Conservation (phyloP, 2,888 invertebrate genomes). For the Dilophus febrilis region DNA sequence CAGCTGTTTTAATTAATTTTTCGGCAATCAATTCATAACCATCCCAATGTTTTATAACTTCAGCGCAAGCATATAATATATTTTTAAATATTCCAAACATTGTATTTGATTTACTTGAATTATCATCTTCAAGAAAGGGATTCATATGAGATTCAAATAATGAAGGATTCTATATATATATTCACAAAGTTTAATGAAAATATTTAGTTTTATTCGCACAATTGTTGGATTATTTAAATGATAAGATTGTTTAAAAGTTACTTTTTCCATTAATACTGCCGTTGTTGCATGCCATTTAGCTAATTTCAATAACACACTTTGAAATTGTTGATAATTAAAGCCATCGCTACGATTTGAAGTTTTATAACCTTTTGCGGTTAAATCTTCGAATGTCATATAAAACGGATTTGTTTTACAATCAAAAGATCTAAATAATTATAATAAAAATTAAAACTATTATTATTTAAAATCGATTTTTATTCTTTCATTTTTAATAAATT, state of each 20-base stretch:
- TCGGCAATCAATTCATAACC: background rate
- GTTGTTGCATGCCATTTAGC: slow-evolving; percentile 2
- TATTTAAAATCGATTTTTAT: no score
- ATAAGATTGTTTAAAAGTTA: background rate
- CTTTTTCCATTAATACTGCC: background rate
- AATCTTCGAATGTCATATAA: slow-evolving; percentile 1
- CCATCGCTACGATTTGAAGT: background rate
- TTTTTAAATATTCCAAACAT: slow-evolving; percentile 1
- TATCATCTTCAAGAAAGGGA: slow-evolving; percentile 3
- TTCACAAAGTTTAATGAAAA: background rate
- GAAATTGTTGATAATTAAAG: background rate
- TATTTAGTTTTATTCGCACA: background rate
- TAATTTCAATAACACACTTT: background rate
- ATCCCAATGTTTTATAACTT: background rate
- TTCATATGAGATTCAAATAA: slow-evolving; percentile 1
- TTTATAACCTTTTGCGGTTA: background rate
- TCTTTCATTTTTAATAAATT: no score
- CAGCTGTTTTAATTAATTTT: background rate
- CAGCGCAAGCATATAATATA: background rate
- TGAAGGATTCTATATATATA: background rate
- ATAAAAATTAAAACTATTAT: no score
- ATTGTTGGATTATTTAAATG: no score
- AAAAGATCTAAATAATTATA: background rate
- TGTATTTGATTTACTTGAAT: slow-evolving; percentile 1
- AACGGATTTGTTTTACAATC: background rate